Evolutionary conservation across 2,888 invertebrate species (phyloP).

Genomic region (Rhingia campestris): DNA sequence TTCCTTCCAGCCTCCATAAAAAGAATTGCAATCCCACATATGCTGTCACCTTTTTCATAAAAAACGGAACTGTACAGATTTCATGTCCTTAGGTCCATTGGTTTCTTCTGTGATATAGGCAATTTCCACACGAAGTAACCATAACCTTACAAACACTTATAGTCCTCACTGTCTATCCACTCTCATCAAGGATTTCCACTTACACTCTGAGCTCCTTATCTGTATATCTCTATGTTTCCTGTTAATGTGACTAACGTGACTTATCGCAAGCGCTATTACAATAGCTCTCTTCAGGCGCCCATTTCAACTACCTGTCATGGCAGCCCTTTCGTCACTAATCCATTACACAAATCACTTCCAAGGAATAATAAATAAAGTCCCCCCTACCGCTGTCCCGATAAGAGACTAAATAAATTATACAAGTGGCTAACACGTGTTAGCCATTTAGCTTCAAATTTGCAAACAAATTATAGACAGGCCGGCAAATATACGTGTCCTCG

Average conservation of each 20-base stretch:
- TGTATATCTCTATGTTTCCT: not conserved
- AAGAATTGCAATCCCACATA: too few species aligned
- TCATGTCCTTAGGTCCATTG: too few species aligned
- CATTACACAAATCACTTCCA: conserved; percentile 40
- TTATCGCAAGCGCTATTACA: conserved; percentile 6
- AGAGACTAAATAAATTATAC: conserved; percentile 47
- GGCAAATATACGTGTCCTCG: conserved; percentile 33
- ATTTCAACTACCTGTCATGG: not conserved
- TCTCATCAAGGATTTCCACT: not conserved
- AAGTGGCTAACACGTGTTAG: conserved; percentile 54
- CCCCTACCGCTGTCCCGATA: conserved; percentile 23
- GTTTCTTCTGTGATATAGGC: too few species aligned
- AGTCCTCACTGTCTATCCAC: too few species aligned
- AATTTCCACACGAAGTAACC: too few species aligned
- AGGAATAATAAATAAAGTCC: conserved; percentile 22
- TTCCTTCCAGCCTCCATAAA: too few species aligned
- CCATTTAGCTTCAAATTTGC: conserved; percentile 46
- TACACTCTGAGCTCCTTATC: too few species aligned
- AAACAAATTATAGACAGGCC: conserved; percentile 17
- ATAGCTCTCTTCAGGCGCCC: not conserved
- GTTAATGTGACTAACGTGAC: conserved; percentile 39
- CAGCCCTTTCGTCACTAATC: conserved; percentile 12
- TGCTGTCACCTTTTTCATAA: too few species aligned
- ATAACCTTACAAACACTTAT: too few species aligned
- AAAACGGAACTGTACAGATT: too few species aligned